phyloP scores from a whole-genome alignment of 1,140 invertebrate genomes.

The Saccostrea cuccullata region DNA sequence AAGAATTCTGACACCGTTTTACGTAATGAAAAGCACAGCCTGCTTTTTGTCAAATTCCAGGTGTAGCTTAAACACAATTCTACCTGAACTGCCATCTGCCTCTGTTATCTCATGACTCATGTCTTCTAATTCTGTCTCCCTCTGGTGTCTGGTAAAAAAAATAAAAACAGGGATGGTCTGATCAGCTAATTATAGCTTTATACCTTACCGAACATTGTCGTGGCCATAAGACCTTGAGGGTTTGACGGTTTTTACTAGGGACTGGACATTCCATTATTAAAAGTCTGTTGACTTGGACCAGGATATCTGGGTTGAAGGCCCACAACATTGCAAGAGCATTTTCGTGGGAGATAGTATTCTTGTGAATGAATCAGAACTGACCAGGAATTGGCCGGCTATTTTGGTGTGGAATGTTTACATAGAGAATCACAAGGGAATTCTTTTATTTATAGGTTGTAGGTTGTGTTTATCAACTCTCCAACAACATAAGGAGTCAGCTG shows the following conservation, averaged over 20 bases:
- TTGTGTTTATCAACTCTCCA: constrained; percentile 11
- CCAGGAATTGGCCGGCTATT: not conserved
- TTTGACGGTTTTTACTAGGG: not conserved
- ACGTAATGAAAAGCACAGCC: not conserved
- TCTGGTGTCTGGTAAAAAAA: not conserved
- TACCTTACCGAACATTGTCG: not conserved
- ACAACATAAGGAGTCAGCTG: not conserved
- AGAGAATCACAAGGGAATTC: not conserved
- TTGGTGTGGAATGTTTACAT: not conserved
- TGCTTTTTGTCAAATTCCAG: constrained; percentile 12
- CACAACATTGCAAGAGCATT: not conserved
- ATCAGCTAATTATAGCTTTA: constrained; percentile 17
- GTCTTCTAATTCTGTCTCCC: not conserved
- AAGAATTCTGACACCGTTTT: not conserved
- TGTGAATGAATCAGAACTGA: not conserved
- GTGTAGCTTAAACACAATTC: not conserved
- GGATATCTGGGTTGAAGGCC: not conserved
- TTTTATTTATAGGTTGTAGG: constrained; percentile 6
- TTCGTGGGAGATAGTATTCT: not conserved
- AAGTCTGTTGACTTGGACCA: not conserved
- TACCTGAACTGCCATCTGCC: not conserved
- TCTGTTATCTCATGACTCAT: constrained; percentile 14
- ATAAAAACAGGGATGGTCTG: not conserved
- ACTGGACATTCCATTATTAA: not conserved
- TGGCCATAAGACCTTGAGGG: not conserved